Base-by-base conservation (phyloP, 2,113 vertebrate genomes). In the Tetrao urogallus region DNA sequence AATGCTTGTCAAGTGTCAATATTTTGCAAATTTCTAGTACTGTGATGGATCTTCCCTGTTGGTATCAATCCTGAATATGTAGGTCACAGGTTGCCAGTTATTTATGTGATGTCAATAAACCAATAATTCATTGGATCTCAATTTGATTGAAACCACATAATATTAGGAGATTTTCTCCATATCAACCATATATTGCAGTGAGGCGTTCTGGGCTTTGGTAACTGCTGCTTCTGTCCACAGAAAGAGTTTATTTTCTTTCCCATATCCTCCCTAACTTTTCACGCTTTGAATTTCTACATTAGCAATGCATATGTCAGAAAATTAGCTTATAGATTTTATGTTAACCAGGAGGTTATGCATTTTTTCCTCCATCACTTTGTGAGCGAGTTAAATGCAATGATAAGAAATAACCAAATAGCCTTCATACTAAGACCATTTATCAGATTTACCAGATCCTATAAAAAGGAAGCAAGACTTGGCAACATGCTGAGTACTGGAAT, bases 231-330 rank as follows among this genome's bases (percentile, higher is more conserved):
- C 45, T 5, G 15, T 13, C 13, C 30, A 21, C 8, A 50, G 28
- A 64, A 10, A 34, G 3, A 10, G 63, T 45, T 43, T 1, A 14
- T 75, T 81, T 54, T 34, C 2, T 76, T 93, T 52, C 10, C 16
- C 6, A 4, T 14, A 83, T 5, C 1, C 50, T 80, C n/a, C 5
- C 1, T 3, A 24, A 3, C 2, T 69, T 50, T 6, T 13, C 2
- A 18, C 28, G 2, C 5, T 14, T 11, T 6, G 22, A 3, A 73
- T 48, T 38, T 76, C 13, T 28, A 1, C 9, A 20, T 64, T 90
- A 93, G 42, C 24, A 63, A 67, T 54, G 25, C 27, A 79, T 16
- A 40, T 30, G 3, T 19, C 24, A 42, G 14, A 57, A 90, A 77
- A 50, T 34, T 38, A 50, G 2, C 3, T 86, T 83, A 38, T 24